Evolutionary conservation across 2,797 vertebrate species (phyloP).

Genomic region (Xiphophorus birchmanni): DNA sequence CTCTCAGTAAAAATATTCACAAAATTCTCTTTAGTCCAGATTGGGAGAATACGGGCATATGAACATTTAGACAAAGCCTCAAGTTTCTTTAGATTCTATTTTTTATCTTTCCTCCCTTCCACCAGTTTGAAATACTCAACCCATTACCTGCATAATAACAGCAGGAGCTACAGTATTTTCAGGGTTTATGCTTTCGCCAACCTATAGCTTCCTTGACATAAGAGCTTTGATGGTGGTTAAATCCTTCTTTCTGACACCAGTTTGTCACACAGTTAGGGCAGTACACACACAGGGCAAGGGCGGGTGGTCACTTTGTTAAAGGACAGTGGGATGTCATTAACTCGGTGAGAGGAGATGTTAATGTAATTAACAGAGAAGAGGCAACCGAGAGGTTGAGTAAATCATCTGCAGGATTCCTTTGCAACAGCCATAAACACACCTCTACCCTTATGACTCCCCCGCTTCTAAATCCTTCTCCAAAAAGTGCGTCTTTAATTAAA

Average conservation of each 20-base stretch:
- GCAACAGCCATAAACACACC: constrained; percentile 20
- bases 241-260: constrained; percentile 10
- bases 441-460: background rate
- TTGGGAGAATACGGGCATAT: background rate
- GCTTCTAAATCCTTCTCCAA: constrained; percentile 43
- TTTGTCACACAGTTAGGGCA: constrained; percentile 15
- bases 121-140: background rate
- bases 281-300: constrained; percentile 11
- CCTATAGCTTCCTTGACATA: background rate
- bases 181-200: background rate
- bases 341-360: constrained; percentile 58
- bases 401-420: constrained; percentile 38
- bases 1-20: background rate
- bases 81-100: background rate
- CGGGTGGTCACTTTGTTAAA: constrained; percentile 45
- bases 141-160: background rate
- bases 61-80: background rate
- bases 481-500: constrained; percentile 75
- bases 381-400: constrained; percentile 50
- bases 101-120: background rate
- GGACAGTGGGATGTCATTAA: constrained; percentile 71
- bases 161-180: background rate
- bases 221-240: constrained; percentile 32
- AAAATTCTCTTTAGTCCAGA: background rate
- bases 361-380: constrained; percentile 72